Base-by-base conservation (phyloP, 2,888 invertebrate genomes). In the Sylvicola fuscatus region DNA sequence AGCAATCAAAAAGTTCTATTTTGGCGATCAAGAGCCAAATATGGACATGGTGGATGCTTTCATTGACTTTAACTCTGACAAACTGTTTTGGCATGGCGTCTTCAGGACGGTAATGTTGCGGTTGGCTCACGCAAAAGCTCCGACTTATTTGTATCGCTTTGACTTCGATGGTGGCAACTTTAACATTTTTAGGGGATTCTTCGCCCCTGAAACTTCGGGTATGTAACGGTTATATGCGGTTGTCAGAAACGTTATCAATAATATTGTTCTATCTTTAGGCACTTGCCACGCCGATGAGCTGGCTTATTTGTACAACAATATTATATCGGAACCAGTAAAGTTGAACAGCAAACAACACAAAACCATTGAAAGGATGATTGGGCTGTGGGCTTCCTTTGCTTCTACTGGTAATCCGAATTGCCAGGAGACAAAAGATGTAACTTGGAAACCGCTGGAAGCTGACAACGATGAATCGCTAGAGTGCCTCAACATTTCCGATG, bases 1-100 rank as follows among this genome's bases (percentile, higher is more conserved):
- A 3, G 49, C 50, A 41, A 49, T 67, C 8, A 55, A 56, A 32
- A 40, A 58, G 12, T 48, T 52, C 8, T 64, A 65, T 44, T 65
- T 60, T 42, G 60, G 56, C 2, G 53, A 60, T 7, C 49, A 56
- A 26, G 49, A 54, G 33, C 51, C 60, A 2, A 48, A 51, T 3
- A 45, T 40, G 36, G 46, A 57, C 14, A 56, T 4, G 21, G 21
- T 21, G 4, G 21, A 21, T 21, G 21, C 21, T 6, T 21, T 21
- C 8, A 8, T 21, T 21, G 21, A 21, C 21, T 8, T 21, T 6
- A 21, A 8, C 21, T 16, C 50, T 1, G 52, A 52, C 36, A 51
- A 53, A 27, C 48, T 50, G 15, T 56, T 58, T 43, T 53, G 52
- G 50, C 52, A 56, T 42, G 55, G 55, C 12, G 46, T 55, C 2